Evolutionary conservation across 1,140 invertebrate genomes (phyloP), one percentile per base, ranked within the genome.

Genomic region (Macrobrachium rosenbergii): DNA sequence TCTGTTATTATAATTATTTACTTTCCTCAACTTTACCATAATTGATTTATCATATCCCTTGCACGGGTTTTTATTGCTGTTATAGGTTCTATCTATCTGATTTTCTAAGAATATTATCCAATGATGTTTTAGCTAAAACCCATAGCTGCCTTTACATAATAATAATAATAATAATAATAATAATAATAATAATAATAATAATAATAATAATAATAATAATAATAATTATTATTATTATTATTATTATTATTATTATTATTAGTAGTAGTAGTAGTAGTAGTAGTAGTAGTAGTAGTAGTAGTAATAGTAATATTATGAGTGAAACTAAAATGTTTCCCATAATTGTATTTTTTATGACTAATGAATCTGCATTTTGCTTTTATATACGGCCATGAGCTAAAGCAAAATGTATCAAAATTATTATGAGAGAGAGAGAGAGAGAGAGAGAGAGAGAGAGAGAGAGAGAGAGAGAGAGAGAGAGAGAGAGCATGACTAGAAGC

Each of bases 391-490:
- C 28, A 37, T 37, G 28, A 37, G 28, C n/a, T 23, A 72, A 72
- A 72, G 37, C n/a, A 12, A 12, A 11, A 72, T 12, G 11, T 12
- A 72, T 72, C 12, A 72, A 23, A 11, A 72, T 37, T 11, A n/a
- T 64, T 11, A 43, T n/a, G 14, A 43, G 62, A 14, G 60, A 63
- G 60, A 28, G 78, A 63, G 60, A 63, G 78, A 72, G 64, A 52
- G 80, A 72, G 80, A 52, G 64, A 72, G 64, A 62, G 80, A 69
- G 64, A 72, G 64, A 69, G 80, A 82, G 63, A 69, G 64, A 62
- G 58, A 72, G 64, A 72, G 80, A 82, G 80, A 82, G 37, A 69
- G 63, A 52, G 62, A 64, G 21, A 67, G 79, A 80, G 62, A 81
- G 62, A 81, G 79, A 64, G 60, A 64, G 21, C 63, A 62, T 37